phyloP scores from a whole-genome alignment of 2,113 vertebrate genomes.

The Acanthisitta chloris region DNA sequence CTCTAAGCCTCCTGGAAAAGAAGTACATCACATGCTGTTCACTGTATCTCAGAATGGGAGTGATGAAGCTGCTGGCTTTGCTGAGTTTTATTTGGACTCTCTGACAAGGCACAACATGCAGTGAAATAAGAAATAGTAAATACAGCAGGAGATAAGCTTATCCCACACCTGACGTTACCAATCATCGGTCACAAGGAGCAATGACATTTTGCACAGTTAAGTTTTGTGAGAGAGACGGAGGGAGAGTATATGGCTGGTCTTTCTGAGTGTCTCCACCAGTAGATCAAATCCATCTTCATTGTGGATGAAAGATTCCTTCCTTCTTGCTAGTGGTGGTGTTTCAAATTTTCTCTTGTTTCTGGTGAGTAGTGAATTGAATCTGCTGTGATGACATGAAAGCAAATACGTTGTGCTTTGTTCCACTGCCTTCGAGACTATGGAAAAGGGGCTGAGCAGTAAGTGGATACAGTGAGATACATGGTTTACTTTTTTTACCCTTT shows the following conservation, averaged over 20 bases:
- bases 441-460: not conserved
- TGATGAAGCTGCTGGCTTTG: not conserved
- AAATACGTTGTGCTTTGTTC: not conserved
- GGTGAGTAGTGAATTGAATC: constrained; percentile 16
- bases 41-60: not conserved
- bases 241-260: not conserved
- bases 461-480: not conserved
- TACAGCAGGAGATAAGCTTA: constrained; percentile 36
- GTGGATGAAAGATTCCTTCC: not conserved
- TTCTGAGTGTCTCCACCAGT: not conserved
- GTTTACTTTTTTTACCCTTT: constrained; percentile 11
- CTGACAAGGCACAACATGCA: not conserved
- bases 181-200: constrained; percentile 35
- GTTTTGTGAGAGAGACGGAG: not conserved
- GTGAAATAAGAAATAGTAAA: constrained; percentile 50
- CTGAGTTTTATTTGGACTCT: not conserved
- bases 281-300: not conserved
- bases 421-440: not conserved
- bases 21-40: not conserved
- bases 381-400: not conserved
- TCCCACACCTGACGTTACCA: constrained; percentile 48
- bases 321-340: not conserved
- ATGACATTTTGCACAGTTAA: constrained; percentile 32
- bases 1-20: not conserved
- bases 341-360: not conserved